Conservation (phyloP, 1,140 invertebrate genomes). For the Choristoneura fumiferana region DNA sequence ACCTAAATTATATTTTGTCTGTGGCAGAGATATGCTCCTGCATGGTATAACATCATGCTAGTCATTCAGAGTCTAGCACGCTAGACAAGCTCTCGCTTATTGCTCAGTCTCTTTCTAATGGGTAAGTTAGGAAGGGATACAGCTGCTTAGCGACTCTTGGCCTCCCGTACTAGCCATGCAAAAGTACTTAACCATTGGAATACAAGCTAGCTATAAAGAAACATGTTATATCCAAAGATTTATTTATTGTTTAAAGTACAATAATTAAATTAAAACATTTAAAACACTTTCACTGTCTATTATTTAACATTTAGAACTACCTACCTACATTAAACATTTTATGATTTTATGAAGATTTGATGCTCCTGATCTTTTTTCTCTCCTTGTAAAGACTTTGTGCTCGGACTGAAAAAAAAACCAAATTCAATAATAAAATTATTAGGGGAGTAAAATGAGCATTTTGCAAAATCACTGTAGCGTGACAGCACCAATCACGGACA, state of each 20-base stretch:
- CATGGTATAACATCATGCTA: too few relatives aligned
- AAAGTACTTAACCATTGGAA: slow-evolving; percentile 45
- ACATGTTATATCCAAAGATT: slow-evolving; percentile 61
- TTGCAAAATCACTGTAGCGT: too few relatives aligned
- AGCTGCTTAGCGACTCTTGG: too few relatives aligned
- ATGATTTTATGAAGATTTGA: slow-evolving; percentile 46
- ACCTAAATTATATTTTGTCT: too few relatives aligned
- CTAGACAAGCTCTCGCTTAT: too few relatives aligned
- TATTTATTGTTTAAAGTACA: slow-evolving; percentile 66
- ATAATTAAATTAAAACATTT: slow-evolving; percentile 64
- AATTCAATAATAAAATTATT: slow-evolving; percentile 9
- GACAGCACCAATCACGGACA: too few relatives aligned
- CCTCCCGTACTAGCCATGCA: slow-evolving; percentile 12
- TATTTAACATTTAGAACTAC: slow-evolving; percentile 31
- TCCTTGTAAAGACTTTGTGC: slow-evolving; percentile 81
- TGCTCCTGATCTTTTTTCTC: slow-evolving; percentile 82
- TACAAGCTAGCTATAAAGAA: slow-evolving; percentile 42
- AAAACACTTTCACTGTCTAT: slow-evolving; percentile 39
- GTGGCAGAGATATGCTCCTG: too few relatives aligned
- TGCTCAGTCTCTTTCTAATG: too few relatives aligned
- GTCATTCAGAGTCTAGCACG: too few relatives aligned
- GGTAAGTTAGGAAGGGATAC: too few relatives aligned
- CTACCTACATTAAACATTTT: slow-evolving; percentile 26
- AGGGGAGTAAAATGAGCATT: too few relatives aligned
- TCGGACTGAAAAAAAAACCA: slow-evolving; percentile 80